Evolutionary conservation across 2,797 vertebrate genomes (phyloP), one percentile per base, ranked within the genome.

Genomic region (Sebastes iracundus): DNA sequence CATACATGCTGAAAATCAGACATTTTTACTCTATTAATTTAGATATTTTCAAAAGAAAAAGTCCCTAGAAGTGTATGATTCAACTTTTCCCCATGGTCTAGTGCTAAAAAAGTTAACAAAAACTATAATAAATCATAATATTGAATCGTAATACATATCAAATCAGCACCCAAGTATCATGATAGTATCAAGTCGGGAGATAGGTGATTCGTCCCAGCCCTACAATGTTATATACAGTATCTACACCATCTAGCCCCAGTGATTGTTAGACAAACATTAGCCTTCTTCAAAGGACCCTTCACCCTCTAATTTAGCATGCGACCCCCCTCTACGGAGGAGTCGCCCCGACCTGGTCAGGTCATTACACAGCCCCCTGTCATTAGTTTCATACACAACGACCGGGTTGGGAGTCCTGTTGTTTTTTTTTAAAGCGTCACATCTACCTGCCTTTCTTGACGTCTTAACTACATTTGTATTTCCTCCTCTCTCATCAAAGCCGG

Each of bases 401-500:
- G 69, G 77, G 82, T 52, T 79, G 53, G 75, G 67, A 79, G 73
- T 67, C 32, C 73, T 79, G 65, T 75, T 53, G 38, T 22, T 75
- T 76, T 63, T 62, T 42, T 16, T 42, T 53, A 83, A 82, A 77
- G 60, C 22, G 64, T 88, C 69, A 82, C 81, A 86, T 92, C 77
- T 90, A 79, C 81, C 87, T 87, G 78, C 63, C 60, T 89, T 83
- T 80, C 23, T 77, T 32, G 28, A 35, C 1, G 2, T 65, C 56
- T 71, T 42, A 70, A 74, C 83, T 69, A 52, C 77, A 81, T 90
- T 88, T 83, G 82, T 90, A 88, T 87, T 75, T 35, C 28, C 7
- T 59, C 79, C 79, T 80, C 71, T 78, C 59, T 88, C 88, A 91
- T 94, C 90, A 93, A 90, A 93, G 86, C 80, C 5, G 11, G 75